Percentiles rank a stretch among this genome's conserved stretches.
Conservation (phyloP, 2,888 invertebrate species). For the Drosophila kambysellisi region DNA sequence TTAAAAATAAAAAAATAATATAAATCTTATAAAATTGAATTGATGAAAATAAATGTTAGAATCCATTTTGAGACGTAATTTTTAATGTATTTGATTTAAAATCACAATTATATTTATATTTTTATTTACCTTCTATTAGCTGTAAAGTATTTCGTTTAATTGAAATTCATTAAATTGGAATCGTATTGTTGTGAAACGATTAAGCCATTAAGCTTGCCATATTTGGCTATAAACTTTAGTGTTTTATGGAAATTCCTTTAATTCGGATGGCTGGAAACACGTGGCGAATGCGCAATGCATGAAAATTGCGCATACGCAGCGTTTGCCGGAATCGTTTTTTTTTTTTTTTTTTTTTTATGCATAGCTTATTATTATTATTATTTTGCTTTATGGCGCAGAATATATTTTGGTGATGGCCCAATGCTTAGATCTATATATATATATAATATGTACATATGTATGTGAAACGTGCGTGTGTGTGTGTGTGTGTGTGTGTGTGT, state of each 20-base stretch:
- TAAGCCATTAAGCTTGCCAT: not conserved
- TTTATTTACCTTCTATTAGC: not conserved
- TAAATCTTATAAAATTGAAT: not conserved
- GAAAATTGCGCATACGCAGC: slow-evolving; percentile 71
- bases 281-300: slow-evolving; percentile 55
- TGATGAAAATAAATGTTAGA: not conserved
- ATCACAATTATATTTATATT: not conserved
- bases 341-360: not conserved
- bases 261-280: not conserved
- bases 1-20: not conserved
- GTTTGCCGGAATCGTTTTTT: slow-evolving; percentile 34
- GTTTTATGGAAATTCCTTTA: not conserved
- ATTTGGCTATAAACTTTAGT: not conserved
- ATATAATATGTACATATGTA: slow-evolving; percentile 4
- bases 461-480: slow-evolving; percentile 1
- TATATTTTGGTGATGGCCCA: slow-evolving; percentile 32
- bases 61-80: not conserved
- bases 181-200: not conserved
- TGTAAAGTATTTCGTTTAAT: not conserved
- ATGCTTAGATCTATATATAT: slow-evolving; percentile 40
- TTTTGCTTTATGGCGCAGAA: slow-evolving; percentile 52
- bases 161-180: not conserved
- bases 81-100: not conserved
- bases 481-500: slow-evolving; percentile 7
- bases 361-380: slow-evolving; percentile 23